Evolutionary conservation across 2,888 invertebrate genomes (phyloP), one percentile per base, ranked within the genome.

Genomic region (Selenia dentaria): DNA sequence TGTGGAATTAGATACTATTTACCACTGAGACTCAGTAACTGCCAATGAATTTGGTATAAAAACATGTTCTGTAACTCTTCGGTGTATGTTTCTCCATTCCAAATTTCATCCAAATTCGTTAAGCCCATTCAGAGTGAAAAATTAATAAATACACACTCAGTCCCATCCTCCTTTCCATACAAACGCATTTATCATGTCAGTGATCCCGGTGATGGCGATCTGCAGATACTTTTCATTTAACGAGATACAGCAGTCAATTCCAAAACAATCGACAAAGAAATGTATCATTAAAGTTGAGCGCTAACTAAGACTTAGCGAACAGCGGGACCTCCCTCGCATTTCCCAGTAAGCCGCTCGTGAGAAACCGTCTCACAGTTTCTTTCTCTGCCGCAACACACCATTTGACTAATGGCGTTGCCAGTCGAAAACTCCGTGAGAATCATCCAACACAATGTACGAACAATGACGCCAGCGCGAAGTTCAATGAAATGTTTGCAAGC

Each of bases 361-460:
- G 84, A 84, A 85, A 70, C 60, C 56, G 60, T 76, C 73, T 64
- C 73, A 74, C 72, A 63, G 64, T 73, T 82, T 78, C 75, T 80
- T 82, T 77, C 62, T 65, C 53, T 71, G 71, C 62, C 62, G 64
- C 69, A 66, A 71, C 64, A 67, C 64, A 68, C 55, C 62, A 67
- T 62, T 78, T 76, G 67, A 78, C 60, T 75, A 75, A 79, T 74
- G 62, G 61, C 60, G 59, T 62, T 58, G 57, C 62, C 49, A 56
- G 51, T 45, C 60, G 53, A 67, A 76, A 77, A 70, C 67, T 53
- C 56, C 67, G 74, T 79, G 77, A 70, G 79, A 81, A 76, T 59
- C 52, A 61, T 60, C 64, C 59, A 61, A 65, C 60, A 46, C 41
- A 41, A 41, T 40, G 32, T 41, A 47, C 10, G 47, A 37, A 48